Conservation (phyloP, 2,797 vertebrate genomes). For the Nasua narica region DNA sequence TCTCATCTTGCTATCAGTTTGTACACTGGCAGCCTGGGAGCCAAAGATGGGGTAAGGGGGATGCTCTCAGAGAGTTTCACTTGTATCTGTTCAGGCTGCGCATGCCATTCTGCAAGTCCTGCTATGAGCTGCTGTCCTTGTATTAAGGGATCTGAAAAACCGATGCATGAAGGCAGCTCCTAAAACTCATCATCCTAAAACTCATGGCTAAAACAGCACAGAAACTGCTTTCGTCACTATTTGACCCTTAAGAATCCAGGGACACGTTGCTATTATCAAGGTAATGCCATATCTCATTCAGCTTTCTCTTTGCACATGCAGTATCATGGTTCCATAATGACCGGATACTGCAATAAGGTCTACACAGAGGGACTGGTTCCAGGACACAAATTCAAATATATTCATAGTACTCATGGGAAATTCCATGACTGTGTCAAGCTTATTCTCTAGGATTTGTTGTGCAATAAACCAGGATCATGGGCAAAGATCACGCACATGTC, state of each 20-base stretch:
- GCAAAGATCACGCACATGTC: constrained; percentile 91
- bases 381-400: constrained; percentile 92
- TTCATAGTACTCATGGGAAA: constrained; percentile 86
- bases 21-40: background rate
- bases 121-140: background rate
- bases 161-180: background rate
- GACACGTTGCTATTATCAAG: constrained; percentile 93
- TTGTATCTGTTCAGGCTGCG: background rate
- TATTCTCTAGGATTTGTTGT: constrained; percentile 92
- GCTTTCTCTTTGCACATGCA: constrained; percentile 90
- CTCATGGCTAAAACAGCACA: constrained; percentile 89
- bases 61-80: background rate
- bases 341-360: constrained; percentile 91
- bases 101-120: constrained; percentile 66
- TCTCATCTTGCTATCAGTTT: background rate
- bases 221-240: constrained; percentile 93
- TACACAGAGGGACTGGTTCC: constrained; percentile 87
- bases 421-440: constrained; percentile 86
- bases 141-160: background rate
- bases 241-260: constrained; percentile 89
- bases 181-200: background rate
- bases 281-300: constrained; percentile 91
- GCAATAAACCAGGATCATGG: constrained; percentile 91
- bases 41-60: background rate
- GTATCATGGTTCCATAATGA: constrained; percentile 93